Percentiles rank a stretch among this genome's conserved stretches.
Evolutionary conservation across 2,888 invertebrate genomes (phyloP).

Genomic region (Torymus texanus): DNA sequence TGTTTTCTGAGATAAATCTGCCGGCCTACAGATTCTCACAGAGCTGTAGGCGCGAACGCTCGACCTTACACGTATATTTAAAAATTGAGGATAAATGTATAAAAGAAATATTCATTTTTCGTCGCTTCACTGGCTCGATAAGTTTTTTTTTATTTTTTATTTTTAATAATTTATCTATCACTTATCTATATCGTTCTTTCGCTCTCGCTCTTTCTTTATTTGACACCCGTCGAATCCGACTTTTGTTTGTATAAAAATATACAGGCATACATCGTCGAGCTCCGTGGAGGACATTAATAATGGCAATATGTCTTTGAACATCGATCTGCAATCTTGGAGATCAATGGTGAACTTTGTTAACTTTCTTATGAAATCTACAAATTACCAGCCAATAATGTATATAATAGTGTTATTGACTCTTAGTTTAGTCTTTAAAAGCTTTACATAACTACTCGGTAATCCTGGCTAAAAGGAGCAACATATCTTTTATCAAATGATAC

Average conservation of each 20-base stretch:
- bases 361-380: conserved; percentile 36
- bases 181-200: background rate
- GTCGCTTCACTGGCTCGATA: conserved; percentile 33
- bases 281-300: conserved; percentile 35
- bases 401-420: conserved; percentile 37
- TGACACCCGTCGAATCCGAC: background rate
- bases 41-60: conserved; percentile 6
- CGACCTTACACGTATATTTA: conserved; percentile 16
- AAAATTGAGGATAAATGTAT: conserved; percentile 46
- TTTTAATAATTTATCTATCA: background rate
- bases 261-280: conserved; percentile 42
- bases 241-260: conserved; percentile 56
- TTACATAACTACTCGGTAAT: conserved; percentile 17
- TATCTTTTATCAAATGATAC: conserved; percentile 1
- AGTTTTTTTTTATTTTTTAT: conserved; percentile 9
- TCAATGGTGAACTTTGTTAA: conserved; percentile 42
- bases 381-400: background rate
- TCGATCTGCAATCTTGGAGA: conserved; percentile 40
- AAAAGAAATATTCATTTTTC: conserved; percentile 35
- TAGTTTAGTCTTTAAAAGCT: conserved; percentile 36
- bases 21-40: conserved; percentile 1
- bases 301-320: conserved; percentile 51
- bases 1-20: conserved; percentile 45
- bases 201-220: conserved; percentile 1
- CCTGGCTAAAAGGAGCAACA: conserved; percentile 11